phyloP scores from a whole-genome alignment of 2,797 vertebrate genomes.

The Gadopsis bispinosus region DNA sequence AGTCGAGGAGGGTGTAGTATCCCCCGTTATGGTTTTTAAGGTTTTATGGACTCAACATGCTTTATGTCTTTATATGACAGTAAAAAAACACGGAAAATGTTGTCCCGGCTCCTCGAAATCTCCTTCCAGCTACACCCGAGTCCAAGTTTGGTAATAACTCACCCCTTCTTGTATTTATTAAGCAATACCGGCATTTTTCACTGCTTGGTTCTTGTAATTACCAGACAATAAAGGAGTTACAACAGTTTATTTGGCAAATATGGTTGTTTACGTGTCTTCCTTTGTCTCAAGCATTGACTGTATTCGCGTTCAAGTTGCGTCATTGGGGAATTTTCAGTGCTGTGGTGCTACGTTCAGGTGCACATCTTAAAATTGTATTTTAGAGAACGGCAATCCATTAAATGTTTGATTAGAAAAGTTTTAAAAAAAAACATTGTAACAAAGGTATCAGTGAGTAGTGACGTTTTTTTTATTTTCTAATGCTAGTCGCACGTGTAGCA shows the following conservation, averaged over 20 bases:
- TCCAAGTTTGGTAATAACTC: background rate
- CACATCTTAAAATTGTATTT: background rate
- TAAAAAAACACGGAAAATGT: background rate
- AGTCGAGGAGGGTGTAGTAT: background rate
- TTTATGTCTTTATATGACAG: background rate
- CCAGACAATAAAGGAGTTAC: background rate
- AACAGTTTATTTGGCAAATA: background rate
- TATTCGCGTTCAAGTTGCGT: constrained; percentile 1
- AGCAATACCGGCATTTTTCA: too few relatives aligned
- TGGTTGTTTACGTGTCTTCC: background rate
- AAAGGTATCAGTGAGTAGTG: background rate
- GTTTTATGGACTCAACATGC: background rate
- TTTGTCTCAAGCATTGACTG: background rate
- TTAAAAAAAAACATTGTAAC: too few relatives aligned
- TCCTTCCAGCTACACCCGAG: background rate
- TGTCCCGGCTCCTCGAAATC: background rate
- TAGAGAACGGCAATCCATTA: rapidly evolving
- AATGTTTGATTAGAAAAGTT: background rate
- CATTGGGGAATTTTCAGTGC: constrained; percentile 9
- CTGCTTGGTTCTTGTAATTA: background rate
- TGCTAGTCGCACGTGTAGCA: background rate
- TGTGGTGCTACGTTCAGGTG: constrained; percentile 35
- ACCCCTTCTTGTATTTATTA: background rate
- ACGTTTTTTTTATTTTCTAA: background rate
- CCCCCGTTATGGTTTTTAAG: rapidly evolving